phyloP scores from a whole-genome alignment of 2,888 invertebrate species.

The Erannis defoliaria region DNA sequence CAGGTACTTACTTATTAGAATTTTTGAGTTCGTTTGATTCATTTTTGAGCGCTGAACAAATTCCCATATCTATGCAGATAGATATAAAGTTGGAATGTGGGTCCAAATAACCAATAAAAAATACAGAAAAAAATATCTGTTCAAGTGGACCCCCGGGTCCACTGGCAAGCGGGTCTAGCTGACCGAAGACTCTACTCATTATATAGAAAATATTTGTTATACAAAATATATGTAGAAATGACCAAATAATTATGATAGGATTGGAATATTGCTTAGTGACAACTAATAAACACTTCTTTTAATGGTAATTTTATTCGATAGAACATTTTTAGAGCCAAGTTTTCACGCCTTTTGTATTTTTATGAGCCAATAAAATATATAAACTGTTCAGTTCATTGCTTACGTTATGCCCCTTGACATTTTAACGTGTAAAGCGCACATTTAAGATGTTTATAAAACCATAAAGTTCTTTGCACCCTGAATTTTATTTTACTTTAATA shows the following conservation, averaged over 20 bases:
- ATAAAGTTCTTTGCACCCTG: neutral
- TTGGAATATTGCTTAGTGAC: neutral
- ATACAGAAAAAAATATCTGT: no score
- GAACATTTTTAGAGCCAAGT: conserved; percentile 7
- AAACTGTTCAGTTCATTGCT: conserved; percentile 15
- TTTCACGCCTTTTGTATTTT: conserved; percentile 17
- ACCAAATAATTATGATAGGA: neutral
- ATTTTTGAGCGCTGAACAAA: no score
- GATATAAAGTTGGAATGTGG: no score
- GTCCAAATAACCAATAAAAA: no score
- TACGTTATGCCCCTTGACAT: conserved; percentile 11
- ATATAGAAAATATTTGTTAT: no score
- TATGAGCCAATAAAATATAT: conserved; percentile 12
- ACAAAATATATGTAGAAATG: no score
- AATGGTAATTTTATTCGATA: conserved; percentile 19
- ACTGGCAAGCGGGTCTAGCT: no score
- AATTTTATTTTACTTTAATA: neutral
- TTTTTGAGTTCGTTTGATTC: no score
- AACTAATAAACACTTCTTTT: conserved; percentile 7
- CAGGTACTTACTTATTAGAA: no score
- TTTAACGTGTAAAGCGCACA: conserved; percentile 8
- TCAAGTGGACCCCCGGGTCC: no score
- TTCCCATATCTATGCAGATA: no score
- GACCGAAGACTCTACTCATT: no score
- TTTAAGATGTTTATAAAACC: neutral